Conservation (phyloP, 2,888 invertebrate genomes). For the Pteria penguin region DNA sequence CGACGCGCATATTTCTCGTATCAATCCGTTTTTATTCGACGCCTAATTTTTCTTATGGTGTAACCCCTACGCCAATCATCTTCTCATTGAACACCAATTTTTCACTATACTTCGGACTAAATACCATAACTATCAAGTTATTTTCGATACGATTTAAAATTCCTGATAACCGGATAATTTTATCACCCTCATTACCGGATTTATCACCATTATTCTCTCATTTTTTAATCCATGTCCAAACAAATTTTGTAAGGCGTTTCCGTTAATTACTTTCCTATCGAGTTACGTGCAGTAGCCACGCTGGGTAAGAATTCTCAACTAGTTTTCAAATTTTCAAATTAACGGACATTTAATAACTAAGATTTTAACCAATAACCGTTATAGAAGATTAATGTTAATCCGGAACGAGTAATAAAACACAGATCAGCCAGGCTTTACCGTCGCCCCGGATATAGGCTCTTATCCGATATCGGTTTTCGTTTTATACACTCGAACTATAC, state of each 20-base stretch:
- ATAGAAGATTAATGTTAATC: not conserved
- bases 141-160: constrained; percentile 5
- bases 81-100: not conserved
- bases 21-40: not conserved
- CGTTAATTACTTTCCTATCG: constrained; percentile 9
- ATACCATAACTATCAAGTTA: constrained; percentile 1
- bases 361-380: not conserved
- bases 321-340: not conserved
- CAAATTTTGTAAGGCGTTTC: constrained; percentile 18
- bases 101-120: not conserved
- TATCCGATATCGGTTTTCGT: no score
- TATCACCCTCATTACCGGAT: not conserved
- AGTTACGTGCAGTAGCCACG: not conserved
- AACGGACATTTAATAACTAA: not conserved
- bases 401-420: not conserved
- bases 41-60: not conserved
- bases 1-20: no score
- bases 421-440: not conserved
- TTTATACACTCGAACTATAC: no score
- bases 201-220: not conserved
- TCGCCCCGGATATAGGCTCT: no score
- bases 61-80: not conserved
- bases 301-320: not conserved
- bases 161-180: not conserved
- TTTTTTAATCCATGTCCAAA: constrained; percentile 27